Base-by-base conservation (phyloP, 2,888 invertebrate species). In the Sinelater perroti region DNA sequence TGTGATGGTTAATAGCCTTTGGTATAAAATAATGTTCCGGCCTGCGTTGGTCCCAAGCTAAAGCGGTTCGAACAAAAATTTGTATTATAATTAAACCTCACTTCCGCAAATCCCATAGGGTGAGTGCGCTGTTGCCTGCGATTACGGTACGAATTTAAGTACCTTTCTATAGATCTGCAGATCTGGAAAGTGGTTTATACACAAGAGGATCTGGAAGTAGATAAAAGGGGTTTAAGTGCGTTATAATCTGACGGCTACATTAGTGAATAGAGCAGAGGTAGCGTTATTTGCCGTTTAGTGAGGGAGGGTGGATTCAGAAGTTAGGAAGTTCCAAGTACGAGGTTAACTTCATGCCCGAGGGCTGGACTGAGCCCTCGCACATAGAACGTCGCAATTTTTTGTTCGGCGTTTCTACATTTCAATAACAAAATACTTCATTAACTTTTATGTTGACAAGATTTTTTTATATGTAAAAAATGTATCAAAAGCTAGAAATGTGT, bases 211-310 rank as follows among this genome's bases (percentile, higher is more conserved):
- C 68, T 67, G 61, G 63, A 63, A 67, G 68, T 66, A 69, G 70
- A 72, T 72, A 70, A 72, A 72, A 73, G 75, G 72, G 72, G 70
- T 76, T 75, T 75, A 74, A 75, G 75, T 75, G 75, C 73, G 73
- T 75, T 75, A 75, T 76, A 76, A 76, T 76, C 76, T 70, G 68
- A 65, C 69, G 71, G 70, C 38, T 74, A 72, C 74, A 73, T 74
- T 70, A 73, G 73, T 73, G 75, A 75, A 73, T 72, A 67, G 67
- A 56, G 59, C 62, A 63, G 60, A 60, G 67, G 63, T 61, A 61
- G 60, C 58, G 56, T 53, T 56, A 53, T 60, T 62, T 57, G 53
- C 57, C 44, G 47, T 56, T 52, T 38, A 56, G 60, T 46, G 54
- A 57, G 56, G 42, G 60, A 58, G 64, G 60, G 52, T 56, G 58